Percentiles rank a stretch among this genome's conserved stretches.
Evolutionary conservation across 2,113 vertebrate species (phyloP).

Genomic region (Trematocara stigmaticum): DNA sequence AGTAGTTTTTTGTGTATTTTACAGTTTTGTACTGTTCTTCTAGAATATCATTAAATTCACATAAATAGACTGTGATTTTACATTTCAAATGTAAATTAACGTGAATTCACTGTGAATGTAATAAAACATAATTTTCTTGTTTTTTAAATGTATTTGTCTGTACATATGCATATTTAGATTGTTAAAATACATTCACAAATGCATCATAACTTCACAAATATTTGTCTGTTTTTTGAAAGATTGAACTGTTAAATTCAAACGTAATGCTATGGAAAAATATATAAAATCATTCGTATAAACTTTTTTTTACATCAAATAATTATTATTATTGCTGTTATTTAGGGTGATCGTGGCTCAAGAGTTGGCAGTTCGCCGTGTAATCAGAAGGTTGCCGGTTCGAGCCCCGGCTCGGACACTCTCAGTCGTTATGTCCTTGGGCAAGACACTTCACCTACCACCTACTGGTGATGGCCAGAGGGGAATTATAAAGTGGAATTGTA

Average conservation of each 20-base stretch:
- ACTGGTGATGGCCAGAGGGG: neutral
- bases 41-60: neutral
- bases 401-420: neutral
- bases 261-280: neutral
- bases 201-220: neutral
- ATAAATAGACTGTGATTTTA: neutral
- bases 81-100: neutral
- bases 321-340: neutral
- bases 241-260: neutral
- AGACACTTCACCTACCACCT: neutral
- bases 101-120: neutral
- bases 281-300: fast-evolving
- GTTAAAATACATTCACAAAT: neutral
- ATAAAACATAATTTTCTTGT: neutral
- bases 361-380: fast-evolving
- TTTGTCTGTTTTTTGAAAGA: fast-evolving
- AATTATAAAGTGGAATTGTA: neutral
- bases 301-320: neutral
- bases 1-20: fast-evolving
- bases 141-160: neutral
- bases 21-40: neutral
- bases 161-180: neutral
- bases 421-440: neutral
- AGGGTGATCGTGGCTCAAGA: fast-evolving
- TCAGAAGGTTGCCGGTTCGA: neutral